These are phyloP conservation scores for Genyomyrus donnyi DNA, from an alignment of 2,113 vertebrate species.

Conservation along the genomic window DNA sequence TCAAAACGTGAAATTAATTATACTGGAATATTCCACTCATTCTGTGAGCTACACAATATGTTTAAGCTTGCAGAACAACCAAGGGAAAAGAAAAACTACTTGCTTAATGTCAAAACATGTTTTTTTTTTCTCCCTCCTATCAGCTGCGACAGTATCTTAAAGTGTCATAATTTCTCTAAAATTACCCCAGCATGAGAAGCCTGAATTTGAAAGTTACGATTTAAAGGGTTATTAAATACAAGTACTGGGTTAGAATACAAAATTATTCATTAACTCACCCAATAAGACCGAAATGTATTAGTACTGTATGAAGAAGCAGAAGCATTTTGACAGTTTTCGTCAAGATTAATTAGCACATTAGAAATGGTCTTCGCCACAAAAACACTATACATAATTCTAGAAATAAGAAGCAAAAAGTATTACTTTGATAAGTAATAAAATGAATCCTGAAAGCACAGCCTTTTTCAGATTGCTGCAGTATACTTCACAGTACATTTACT, in stretches of 20 bases:
- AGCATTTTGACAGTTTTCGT: neutral
- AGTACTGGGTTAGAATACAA: neutral
- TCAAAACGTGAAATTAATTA: neutral
- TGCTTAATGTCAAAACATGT: neutral
- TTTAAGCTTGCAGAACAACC: neutral
- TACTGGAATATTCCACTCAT: neutral
- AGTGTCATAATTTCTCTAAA: neutral
- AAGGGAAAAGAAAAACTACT: neutral
- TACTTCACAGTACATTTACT: constrained; percentile 2
- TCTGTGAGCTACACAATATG: neutral
- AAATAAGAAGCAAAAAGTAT: neutral
- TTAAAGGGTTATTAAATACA: constrained; percentile 1
- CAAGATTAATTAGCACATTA: constrained; percentile 10
- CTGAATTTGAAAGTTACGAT: neutral
- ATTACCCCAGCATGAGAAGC: neutral
- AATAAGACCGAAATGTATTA: neutral
- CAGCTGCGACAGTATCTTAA: neutral
- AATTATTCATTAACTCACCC: neutral
- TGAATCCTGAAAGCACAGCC: neutral
- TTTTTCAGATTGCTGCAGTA: neutral
- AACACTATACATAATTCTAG: neutral
- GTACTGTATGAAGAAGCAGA: neutral
- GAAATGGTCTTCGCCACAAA: neutral
- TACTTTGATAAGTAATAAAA: constrained; percentile 2
- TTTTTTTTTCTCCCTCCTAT: neutral